Conservation (phyloP, 2,888 invertebrate genomes). For the Drosophila prolongata region DNA sequence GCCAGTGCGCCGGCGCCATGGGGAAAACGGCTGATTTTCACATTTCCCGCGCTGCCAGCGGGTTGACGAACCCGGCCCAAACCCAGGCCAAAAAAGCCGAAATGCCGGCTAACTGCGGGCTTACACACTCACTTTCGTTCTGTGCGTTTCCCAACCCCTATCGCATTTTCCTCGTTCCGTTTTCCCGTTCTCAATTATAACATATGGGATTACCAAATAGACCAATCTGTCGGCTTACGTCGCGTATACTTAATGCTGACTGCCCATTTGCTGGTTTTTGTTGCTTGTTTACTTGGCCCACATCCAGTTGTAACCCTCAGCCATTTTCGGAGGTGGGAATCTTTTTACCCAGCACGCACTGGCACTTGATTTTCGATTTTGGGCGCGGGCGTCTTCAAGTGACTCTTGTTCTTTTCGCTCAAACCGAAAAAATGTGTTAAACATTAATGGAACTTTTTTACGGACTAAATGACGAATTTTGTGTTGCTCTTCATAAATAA, state of each 20-base stretch:
- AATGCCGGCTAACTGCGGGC: conserved; percentile 4
- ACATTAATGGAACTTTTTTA: conserved; percentile 18
- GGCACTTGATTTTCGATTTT: conserved; percentile 51
- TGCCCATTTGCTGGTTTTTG: conserved; percentile 17
- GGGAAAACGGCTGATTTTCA: conserved; percentile 73
- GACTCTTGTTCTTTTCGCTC: conserved; percentile 22
- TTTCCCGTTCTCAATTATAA: background rate
- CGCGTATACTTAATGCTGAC: conserved; percentile 63
- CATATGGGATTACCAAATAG: conserved; percentile 19
- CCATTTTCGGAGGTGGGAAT: conserved; percentile 54
- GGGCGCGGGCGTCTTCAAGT: conserved; percentile 58
- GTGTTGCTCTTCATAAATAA: background rate
- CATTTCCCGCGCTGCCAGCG: conserved; percentile 73
- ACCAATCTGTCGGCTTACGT: conserved; percentile 44
- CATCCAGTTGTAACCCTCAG: conserved; percentile 36
- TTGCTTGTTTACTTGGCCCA: conserved; percentile 50
- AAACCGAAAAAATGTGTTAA: conserved; percentile 63
- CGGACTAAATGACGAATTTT: conserved; percentile 4
- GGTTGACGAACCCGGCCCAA: conserved; percentile 74
- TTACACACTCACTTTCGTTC: conserved; percentile 53
- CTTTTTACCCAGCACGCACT: conserved; percentile 63
- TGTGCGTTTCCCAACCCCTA: conserved; percentile 1
- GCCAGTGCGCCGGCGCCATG: conserved; percentile 70
- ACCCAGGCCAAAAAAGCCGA: conserved; percentile 56
- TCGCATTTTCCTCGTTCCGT: conserved; percentile 1